Evolutionary conservation across 2,888 invertebrate genomes (phyloP).

Genomic region (Orchesella flavescens): DNA sequence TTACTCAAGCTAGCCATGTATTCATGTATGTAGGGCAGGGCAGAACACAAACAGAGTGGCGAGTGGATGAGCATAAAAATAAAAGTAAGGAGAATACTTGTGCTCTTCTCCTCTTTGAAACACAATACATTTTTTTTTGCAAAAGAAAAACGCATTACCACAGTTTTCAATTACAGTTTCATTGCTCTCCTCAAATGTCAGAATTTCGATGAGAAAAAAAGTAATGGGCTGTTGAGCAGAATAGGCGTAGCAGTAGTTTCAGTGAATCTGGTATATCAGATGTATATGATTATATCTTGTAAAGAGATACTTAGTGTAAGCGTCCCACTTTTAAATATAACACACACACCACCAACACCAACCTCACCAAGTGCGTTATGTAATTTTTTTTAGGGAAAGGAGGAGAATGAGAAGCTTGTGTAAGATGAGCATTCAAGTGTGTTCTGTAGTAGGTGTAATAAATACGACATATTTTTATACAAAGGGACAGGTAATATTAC

Average conservation of each 20-base stretch:
- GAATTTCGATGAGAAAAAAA: constrained; percentile 55
- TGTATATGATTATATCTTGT: no score
- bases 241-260: no score
- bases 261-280: no score
- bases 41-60: neutral
- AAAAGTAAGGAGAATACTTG: constrained; percentile 8
- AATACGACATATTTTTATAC: constrained; percentile 32
- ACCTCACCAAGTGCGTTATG: no score
- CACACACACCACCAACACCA: no score
- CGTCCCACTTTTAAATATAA: no score
- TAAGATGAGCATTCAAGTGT: neutral
- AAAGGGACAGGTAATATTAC: constrained; percentile 45
- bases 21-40: neutral
- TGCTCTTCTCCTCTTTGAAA: constrained; percentile 18
- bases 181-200: constrained; percentile 54
- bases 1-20: no score
- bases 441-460: constrained; percentile 17
- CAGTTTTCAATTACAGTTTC: constrained; percentile 57
- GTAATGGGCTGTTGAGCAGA: constrained; percentile 49
- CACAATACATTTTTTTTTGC: constrained; percentile 39
- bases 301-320: no score
- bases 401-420: neutral
- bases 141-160: constrained; percentile 46
- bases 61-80: constrained; percentile 19
- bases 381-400: neutral